Base-by-base conservation (phyloP, 2,888 invertebrate genomes). In the Crocallis elinguaria region DNA sequence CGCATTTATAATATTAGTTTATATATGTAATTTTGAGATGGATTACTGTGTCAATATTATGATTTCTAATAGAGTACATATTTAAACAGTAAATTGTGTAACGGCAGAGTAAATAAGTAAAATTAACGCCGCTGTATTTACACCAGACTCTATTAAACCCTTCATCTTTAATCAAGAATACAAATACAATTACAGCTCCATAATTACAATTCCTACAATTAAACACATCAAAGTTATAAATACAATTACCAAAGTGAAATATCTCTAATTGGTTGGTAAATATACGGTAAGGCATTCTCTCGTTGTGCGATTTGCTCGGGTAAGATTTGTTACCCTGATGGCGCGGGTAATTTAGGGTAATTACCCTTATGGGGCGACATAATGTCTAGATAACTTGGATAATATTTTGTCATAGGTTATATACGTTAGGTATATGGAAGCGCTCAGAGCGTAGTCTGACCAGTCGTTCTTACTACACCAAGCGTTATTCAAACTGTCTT, bases 191-290 rank as follows among this genome's bases (percentile, higher is more conserved):
- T 25, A 21, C 17, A 19, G 33, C 11, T 33, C 6, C 25, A 27
- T 19, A 27, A 49, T 27, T 41, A 32, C 13, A 37, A 13, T 19
- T 30, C 5, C 19, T 19, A 19, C 14, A 46, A 38, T 38, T 23
- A 32, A 4, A 46, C 11, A 21, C 46, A 21, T 37, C 19, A 29
- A 33, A 39, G 48, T n/a, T 32, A 39, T 35, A n/a, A n/a, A 35
- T 49, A 49, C 41, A 49, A 49, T 42, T 42, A 21, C 12, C 25
- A 14, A 19, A 48, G 33, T 42, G 36, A 57, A 54, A 57, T 50
- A 57, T 38, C 38, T 23, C 43, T 62, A 62, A 62, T 59, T 62
- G 62, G 54, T 43, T 43, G 49, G 52, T 59, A 56, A 58, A 59
- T 56, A 54, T 54, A 19, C 9, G 45, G 27, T 38, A 43, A 12